Evolutionary conservation across 2,888 invertebrate species (phyloP).

Genomic region (Strigamia transsilvanica): DNA sequence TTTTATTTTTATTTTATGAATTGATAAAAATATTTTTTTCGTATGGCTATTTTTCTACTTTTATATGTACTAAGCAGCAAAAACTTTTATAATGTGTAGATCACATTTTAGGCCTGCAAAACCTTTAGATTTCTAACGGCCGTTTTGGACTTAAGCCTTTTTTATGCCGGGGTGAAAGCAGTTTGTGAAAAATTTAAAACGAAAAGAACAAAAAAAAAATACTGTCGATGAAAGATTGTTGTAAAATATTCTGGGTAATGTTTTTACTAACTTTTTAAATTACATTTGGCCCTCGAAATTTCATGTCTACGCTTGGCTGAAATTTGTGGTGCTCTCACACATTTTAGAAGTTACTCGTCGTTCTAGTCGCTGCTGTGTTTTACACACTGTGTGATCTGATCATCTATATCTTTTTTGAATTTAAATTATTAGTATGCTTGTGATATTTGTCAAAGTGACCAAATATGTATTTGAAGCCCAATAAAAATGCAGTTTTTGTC

Average conservation of each 20-base stretch:
- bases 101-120: slow-evolving; percentile 22
- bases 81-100: slow-evolving; percentile 40
- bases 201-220: neutral
- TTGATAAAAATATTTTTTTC: slow-evolving; percentile 49
- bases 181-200: slow-evolving; percentile 11
- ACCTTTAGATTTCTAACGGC: slow-evolving; percentile 29
- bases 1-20: slow-evolving; percentile 45
- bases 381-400: slow-evolving; percentile 44
- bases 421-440: slow-evolving; percentile 40
- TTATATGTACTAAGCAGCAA: slow-evolving; percentile 44
- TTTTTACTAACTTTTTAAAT: slow-evolving; percentile 24
- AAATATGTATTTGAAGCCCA: slow-evolving; percentile 40
- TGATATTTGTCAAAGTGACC: slow-evolving; percentile 40
- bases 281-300: slow-evolving; percentile 32
- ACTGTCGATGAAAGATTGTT: slow-evolving; percentile 35
- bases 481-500: slow-evolving; percentile 39
- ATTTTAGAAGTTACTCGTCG: slow-evolving; percentile 29
- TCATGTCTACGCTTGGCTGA: slow-evolving; percentile 20
- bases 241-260: slow-evolving; percentile 35
- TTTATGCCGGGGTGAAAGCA: slow-evolving; percentile 32
- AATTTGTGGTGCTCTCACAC: slow-evolving; percentile 28
- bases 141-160: slow-evolving; percentile 43
- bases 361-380: slow-evolving; percentile 43
- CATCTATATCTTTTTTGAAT: slow-evolving; percentile 19
- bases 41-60: slow-evolving; percentile 53